A percentile compares a stretch with the other conserved stretches of the same genome.
phyloP scores from a whole-genome alignment of 2,888 invertebrate genomes.

The Eremobia ochroleuca region DNA sequence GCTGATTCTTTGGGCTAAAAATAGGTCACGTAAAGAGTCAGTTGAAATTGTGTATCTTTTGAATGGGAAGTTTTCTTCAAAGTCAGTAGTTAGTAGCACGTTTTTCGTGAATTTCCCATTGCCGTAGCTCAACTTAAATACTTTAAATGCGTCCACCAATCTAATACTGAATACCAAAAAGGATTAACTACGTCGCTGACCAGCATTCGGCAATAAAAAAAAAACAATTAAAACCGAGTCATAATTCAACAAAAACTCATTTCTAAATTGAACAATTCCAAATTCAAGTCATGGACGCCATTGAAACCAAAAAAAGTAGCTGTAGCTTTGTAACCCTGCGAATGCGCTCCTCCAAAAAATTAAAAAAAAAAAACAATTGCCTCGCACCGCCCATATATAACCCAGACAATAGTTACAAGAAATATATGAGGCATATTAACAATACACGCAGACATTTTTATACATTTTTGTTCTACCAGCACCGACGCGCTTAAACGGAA shows the following conservation, averaged over 20 bases:
- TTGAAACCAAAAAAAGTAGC: constrained; percentile 63
- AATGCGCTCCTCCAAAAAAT: constrained; percentile 60
- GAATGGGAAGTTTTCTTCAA: no score
- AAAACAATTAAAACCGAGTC: constrained; percentile 58
- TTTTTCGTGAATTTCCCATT: not conserved
- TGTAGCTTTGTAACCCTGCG: constrained; percentile 54
- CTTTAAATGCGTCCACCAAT: not conserved
- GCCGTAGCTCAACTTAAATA: not conserved
- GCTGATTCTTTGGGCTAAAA: no score
- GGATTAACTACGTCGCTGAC: constrained; percentile 19
- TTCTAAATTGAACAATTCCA: constrained; percentile 64
- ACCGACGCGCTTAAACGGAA: constrained; percentile 75
- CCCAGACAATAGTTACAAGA: constrained; percentile 75
- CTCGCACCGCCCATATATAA: constrained; percentile 66
- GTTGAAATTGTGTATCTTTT: not conserved
- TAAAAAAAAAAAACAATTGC: constrained; percentile 70
- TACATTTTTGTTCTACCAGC: constrained; percentile 68
- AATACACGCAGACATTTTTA: constrained; percentile 74
- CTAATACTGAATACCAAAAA: constrained; percentile 17
- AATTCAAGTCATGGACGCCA: constrained; percentile 60
- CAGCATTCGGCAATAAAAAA: constrained; percentile 46
- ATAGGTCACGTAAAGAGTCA: no score
- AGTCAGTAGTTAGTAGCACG: not conserved
- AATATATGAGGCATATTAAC: constrained; percentile 75
- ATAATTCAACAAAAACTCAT: constrained; percentile 65